Conservation (phyloP, 2,797 vertebrate species). For the Eulemur albifrons region DNA sequence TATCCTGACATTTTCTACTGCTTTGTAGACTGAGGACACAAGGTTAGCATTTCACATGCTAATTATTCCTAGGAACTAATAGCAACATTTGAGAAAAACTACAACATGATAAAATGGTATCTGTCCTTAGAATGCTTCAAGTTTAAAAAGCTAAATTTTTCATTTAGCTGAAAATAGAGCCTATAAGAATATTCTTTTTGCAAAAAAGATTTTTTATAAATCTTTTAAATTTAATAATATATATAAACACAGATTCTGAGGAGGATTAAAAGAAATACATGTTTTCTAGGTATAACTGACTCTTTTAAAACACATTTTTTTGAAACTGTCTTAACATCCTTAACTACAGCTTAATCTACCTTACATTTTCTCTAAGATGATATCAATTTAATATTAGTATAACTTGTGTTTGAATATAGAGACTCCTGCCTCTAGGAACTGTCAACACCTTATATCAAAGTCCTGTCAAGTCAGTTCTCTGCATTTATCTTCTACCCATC, state of each 20-base stretch:
- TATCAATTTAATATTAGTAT: background rate
- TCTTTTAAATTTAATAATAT: background rate
- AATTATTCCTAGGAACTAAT: background rate
- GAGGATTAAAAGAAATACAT: background rate
- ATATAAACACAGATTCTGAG: background rate
- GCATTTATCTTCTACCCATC: background rate
- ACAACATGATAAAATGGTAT: background rate
- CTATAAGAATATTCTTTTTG: background rate
- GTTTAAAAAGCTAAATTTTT: background rate
- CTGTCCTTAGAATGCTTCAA: background rate
- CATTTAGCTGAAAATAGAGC: background rate
- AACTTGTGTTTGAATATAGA: background rate
- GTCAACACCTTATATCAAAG: background rate
- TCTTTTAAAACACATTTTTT: background rate
- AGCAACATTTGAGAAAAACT: background rate
- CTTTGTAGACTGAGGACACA: background rate
- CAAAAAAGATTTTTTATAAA: background rate
- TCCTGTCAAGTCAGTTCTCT: background rate
- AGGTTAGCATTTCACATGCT: background rate
- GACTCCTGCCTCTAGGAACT: background rate
- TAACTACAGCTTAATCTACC: background rate
- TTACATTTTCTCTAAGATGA: background rate
- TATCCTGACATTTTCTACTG: background rate
- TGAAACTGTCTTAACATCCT: background rate
- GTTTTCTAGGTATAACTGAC: background rate